These are phyloP conservation scores for Micronycteris hirsuta DNA, from an alignment of 2,113 vertebrate species.

Conservation along the genomic window DNA sequence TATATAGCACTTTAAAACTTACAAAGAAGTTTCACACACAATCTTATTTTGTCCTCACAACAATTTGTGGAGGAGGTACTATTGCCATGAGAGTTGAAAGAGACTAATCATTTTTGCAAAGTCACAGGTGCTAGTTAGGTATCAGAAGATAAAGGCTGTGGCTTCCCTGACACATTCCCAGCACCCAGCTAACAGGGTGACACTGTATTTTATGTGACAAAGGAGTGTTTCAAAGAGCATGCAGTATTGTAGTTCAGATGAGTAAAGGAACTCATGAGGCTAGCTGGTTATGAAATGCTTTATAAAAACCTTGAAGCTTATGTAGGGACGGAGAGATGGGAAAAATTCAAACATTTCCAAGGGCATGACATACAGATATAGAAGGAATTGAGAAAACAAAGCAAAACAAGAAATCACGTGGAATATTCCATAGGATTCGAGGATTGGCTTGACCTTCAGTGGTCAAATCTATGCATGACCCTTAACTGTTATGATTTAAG, in stretches of 20 bases:
- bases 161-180: not conserved
- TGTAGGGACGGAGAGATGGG: not conserved
- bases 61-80: slow-evolving; percentile 7
- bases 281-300: not conserved
- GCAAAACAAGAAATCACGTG: not conserved
- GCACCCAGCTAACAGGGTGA: not conserved
- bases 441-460: not conserved
- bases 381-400: not conserved
- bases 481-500: not conserved
- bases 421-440: not conserved
- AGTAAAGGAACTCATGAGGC: not conserved
- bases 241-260: not conserved
- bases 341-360: not conserved
- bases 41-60: slow-evolving; percentile 33
- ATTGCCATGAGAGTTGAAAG: not conserved
- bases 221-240: not conserved
- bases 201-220: not conserved
- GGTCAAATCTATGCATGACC: not conserved
- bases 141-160: not conserved
- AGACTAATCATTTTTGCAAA: slow-evolving; percentile 41
- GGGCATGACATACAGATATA: not conserved
- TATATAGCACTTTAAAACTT: slow-evolving; percentile 47
- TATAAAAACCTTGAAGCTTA: not conserved
- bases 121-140: not conserved
- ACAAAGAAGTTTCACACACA: slow-evolving; percentile 24